phyloP scores from a whole-genome alignment of 2,888 invertebrate species.

The Rhagonycha lutea region DNA sequence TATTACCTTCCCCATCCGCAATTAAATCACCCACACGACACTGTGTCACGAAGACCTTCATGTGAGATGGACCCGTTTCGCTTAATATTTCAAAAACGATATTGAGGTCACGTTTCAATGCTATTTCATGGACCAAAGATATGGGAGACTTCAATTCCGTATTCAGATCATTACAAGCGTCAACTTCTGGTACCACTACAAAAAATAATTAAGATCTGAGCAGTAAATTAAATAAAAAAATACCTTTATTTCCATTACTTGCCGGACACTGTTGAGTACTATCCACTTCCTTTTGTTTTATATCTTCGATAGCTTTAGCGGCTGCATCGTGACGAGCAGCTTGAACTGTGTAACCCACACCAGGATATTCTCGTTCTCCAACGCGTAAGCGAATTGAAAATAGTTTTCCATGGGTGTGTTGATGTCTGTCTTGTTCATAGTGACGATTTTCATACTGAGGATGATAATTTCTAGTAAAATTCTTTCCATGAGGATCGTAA shows the following conservation, averaged over 20 bases:
- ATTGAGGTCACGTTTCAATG: conserved; percentile 83
- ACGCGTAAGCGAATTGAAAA: conserved; percentile 76
- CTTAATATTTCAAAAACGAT: conserved; percentile 89
- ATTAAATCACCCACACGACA: conserved; percentile 74
- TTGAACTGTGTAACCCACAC: conserved; percentile 85
- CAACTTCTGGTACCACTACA: conserved; percentile 6
- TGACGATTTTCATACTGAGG: conserved; percentile 52
- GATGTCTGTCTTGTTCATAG: conserved; percentile 48
- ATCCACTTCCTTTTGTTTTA: conserved; percentile 59
- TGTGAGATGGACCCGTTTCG: conserved; percentile 95
- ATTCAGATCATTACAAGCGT: conserved; percentile 55
- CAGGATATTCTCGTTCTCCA: conserved; percentile 85
- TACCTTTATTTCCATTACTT: conserved; percentile 5
- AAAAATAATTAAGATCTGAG: neutral
- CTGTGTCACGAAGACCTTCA: conserved; percentile 82
- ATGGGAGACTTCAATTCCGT: conserved; percentile 92
- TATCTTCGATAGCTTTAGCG: conserved; percentile 64
- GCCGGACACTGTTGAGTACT: conserved; percentile 33
- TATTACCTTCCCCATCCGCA: conserved; percentile 92
- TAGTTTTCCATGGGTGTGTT: conserved; percentile 51
- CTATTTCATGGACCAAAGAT: conserved; percentile 94
- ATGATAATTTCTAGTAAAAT: conserved; percentile 48
- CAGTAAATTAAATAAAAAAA: neutral
- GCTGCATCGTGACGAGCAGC: conserved; percentile 91
- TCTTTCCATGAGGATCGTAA: conserved; percentile 50